Conservation (phyloP, 2,888 invertebrate genomes). For the Andrena trimmerana region DNA sequence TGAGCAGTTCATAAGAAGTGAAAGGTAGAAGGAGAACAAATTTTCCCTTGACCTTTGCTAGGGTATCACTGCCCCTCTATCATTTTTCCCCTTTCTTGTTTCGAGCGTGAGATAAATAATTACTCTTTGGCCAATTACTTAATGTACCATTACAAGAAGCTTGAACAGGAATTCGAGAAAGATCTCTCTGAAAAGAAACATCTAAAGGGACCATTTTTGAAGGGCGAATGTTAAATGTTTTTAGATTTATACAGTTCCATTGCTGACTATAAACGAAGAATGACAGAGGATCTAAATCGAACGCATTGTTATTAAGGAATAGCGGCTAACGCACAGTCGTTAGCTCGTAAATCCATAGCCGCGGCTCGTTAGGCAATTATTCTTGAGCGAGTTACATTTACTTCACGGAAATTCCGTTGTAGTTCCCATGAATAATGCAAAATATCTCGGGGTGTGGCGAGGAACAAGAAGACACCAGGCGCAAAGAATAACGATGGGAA, state of each 20-base stretch:
- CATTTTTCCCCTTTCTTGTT: neutral
- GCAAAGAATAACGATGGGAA: slow-evolving; percentile 15
- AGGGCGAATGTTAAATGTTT: too few relatives aligned
- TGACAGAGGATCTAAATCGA: neutral
- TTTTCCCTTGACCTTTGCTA: slow-evolving; percentile 20
- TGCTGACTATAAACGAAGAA: neutral
- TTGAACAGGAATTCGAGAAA: neutral
- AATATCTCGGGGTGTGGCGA: slow-evolving; percentile 21
- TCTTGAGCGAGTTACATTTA: slow-evolving; percentile 14
- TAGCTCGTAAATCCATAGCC: neutral
- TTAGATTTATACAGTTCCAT: too few relatives aligned
- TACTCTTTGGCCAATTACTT: slow-evolving; percentile 8
- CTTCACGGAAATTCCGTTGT: slow-evolving; percentile 10
- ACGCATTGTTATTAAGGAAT: neutral
- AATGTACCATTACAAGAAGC: neutral
- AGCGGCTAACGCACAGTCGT: neutral
- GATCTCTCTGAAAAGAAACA: neutral
- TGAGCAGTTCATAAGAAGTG: slow-evolving; percentile 5
- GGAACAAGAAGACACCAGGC: slow-evolving; percentile 14
- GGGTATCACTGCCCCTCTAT: neutral
- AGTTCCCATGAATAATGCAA: slow-evolving; percentile 47
- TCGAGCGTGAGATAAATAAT: neutral
- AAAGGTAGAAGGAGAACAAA: slow-evolving; percentile 15
- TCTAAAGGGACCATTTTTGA: neutral
- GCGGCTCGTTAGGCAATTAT: neutral